Evolutionary conservation across 2,888 invertebrate species (phyloP).

Genomic region (Xanthorhoe designata): DNA sequence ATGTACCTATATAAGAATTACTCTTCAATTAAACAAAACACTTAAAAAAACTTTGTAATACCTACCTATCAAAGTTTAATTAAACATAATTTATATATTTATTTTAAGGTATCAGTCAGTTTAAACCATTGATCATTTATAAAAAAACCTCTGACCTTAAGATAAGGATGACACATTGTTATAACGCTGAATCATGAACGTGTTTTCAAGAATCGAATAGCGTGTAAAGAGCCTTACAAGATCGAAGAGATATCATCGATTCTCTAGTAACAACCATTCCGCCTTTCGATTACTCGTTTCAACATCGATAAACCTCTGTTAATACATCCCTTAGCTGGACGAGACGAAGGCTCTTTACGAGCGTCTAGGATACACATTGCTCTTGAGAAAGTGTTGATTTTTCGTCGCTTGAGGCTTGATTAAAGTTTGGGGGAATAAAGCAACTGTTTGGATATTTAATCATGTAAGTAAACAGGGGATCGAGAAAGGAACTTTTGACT

Average conservation of each 20-base stretch:
- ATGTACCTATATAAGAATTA: not conserved
- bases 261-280: conserved; percentile 3
- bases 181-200: not conserved
- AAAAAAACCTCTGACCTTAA: not conserved
- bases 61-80: too few species aligned
- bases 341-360: conserved; percentile 38
- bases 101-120: too few species aligned
- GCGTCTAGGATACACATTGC: conserved; percentile 41
- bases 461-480: conserved; percentile 20
- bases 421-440: conserved; percentile 33
- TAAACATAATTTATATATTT: too few species aligned
- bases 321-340: conserved; percentile 27
- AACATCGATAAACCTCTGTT: conserved; percentile 26
- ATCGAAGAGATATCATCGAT: not conserved
- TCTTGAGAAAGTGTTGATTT: conserved; percentile 43
- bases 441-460: conserved; percentile 26
- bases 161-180: not conserved
- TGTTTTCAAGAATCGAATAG: not conserved
- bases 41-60: too few species aligned
- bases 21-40: too few species aligned
- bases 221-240: not conserved
- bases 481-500: not conserved
- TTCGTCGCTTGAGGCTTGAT: conserved; percentile 40
- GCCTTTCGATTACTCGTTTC: conserved; percentile 23
- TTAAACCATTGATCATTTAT: not conserved